phyloP scores from a whole-genome alignment of 2,113 vertebrate species.

The Anarhynchus alexandrinus region DNA sequence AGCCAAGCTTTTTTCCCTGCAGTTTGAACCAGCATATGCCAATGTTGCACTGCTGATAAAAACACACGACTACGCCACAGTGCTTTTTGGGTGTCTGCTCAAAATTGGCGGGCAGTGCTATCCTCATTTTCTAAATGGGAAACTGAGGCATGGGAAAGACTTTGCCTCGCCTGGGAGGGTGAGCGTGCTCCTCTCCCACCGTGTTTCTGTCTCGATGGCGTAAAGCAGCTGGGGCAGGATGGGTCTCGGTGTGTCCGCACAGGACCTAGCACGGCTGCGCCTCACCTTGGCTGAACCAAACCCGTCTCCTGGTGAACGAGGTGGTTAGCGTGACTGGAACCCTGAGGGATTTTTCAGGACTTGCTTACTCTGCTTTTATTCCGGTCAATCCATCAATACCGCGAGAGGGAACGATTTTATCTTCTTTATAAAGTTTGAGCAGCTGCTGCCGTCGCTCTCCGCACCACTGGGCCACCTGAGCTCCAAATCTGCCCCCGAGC shows the following conservation, averaged over 20 bases:
- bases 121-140: background rate
- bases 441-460: background rate
- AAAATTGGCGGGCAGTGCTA: background rate
- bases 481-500: background rate
- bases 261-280: background rate
- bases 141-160: background rate
- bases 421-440: background rate
- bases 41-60: background rate
- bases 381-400: background rate
- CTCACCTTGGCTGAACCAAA: background rate
- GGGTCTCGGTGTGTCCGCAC: background rate
- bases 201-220: background rate
- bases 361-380: background rate
- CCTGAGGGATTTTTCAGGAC: background rate
- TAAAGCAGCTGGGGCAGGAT: background rate
- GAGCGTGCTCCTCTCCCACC: background rate
- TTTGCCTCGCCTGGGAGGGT: background rate
- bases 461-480: background rate
- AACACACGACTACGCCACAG: background rate
- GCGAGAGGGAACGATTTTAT: background rate
- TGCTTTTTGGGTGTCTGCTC: background rate
- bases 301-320: background rate
- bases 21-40: background rate
- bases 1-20: background rate
- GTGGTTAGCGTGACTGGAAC: rapidly evolving